Evolutionary conservation across 2,888 invertebrate species (phyloP).

Genomic region (Stomorhina lunata): DNA sequence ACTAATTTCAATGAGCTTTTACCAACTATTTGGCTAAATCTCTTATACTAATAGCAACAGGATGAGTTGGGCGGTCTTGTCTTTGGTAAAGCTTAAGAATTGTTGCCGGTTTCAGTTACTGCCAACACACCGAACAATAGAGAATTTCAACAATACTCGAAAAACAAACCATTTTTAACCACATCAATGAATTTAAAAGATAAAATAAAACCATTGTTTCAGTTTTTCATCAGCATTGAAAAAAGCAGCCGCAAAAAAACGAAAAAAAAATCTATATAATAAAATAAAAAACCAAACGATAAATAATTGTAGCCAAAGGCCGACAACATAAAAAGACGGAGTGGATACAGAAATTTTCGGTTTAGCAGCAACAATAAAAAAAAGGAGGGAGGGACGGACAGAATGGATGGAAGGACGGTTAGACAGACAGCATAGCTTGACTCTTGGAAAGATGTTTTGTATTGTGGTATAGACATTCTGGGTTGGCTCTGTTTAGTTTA

Average conservation of each 20-base stretch:
- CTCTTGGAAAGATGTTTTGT: constrained; percentile 22
- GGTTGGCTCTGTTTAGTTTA: no score
- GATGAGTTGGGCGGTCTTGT: no score
- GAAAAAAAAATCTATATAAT: neutral
- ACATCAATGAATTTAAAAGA: constrained; percentile 48
- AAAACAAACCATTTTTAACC: constrained; percentile 42
- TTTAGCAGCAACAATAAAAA: constrained; percentile 64
- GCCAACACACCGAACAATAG: constrained; percentile 36
- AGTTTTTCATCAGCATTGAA: no score
- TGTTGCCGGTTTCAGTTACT: constrained; percentile 35
- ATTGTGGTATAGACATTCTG: no score
- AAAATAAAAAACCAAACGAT: constrained; percentile 71
- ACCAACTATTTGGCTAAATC: no score
- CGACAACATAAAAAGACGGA: constrained; percentile 60
- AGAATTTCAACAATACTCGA: constrained; percentile 23
- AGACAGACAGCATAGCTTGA: constrained; percentile 6
- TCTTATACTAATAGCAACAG: no score
- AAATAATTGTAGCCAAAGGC: constrained; percentile 79
- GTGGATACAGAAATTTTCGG: no score
- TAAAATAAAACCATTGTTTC: constrained; percentile 56
- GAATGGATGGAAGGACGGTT: neutral
- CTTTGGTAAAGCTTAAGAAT: constrained; percentile 22
- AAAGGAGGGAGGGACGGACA: neutral
- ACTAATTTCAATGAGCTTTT: no score
- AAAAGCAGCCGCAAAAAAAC: neutral